These are phyloP conservation scores for Diabrotica virgifera DNA, from an alignment of 1,140 invertebrate genomes.

Conservation along the genomic window DNA sequence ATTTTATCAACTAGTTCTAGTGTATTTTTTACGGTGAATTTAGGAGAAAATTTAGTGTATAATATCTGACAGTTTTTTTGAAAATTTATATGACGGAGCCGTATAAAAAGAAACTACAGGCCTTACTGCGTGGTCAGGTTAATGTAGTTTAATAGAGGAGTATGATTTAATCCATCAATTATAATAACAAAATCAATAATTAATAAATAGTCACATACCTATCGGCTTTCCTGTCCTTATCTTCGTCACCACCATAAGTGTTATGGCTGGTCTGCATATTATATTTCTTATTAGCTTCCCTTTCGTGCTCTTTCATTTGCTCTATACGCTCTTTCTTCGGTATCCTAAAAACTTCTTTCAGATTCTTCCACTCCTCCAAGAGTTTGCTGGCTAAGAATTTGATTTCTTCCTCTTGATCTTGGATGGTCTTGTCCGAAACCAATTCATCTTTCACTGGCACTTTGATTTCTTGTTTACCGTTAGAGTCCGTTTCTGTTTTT, in stretches of 20 bases:
- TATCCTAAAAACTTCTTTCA: constrained; percentile 89
- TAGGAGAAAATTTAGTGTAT: too few species aligned
- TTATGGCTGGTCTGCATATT: constrained; percentile 34
- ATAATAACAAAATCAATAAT: not conserved
- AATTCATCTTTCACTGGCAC: constrained; percentile 17
- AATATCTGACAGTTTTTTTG: too few species aligned
- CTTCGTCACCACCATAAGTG: constrained; percentile 37
- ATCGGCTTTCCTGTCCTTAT: constrained; percentile 43
- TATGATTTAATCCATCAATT: too few species aligned
- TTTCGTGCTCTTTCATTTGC: constrained; percentile 89
- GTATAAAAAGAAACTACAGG: too few species aligned
- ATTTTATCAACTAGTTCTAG: too few species aligned
- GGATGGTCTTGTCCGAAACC: constrained; percentile 16
- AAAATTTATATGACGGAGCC: too few species aligned
- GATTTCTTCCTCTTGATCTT: constrained; percentile 42
- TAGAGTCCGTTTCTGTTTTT: constrained; percentile 32
- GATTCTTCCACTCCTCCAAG: constrained; percentile 70
- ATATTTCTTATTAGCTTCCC: constrained; percentile 69
- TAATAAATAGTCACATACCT: constrained; percentile 23
- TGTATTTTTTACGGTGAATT: too few species aligned
- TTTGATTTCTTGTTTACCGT: constrained; percentile 21
- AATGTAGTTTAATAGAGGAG: too few species aligned
- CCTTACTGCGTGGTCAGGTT: too few species aligned
- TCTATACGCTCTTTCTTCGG: constrained; percentile 92
- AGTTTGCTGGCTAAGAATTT: constrained; percentile 61